These are phyloP conservation scores for Euspilapteryx auroguttella DNA, from an alignment of 2,888 invertebrate genomes.

Conservation along the genomic window DNA sequence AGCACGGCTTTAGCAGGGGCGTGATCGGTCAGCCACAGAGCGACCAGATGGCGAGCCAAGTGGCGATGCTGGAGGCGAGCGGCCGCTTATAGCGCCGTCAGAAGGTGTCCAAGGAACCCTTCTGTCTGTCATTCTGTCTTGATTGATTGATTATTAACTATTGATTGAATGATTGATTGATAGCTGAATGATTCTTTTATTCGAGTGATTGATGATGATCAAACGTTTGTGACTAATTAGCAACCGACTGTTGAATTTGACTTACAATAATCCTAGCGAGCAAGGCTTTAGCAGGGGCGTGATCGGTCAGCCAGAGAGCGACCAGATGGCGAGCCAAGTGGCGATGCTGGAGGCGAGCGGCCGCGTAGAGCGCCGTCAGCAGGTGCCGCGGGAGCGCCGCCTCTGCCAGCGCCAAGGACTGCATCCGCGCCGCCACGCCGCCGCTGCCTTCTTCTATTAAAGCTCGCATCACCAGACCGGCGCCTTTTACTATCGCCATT, in stretches of 20 bases:
- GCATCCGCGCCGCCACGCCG: constrained; percentile 93
- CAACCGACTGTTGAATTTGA: no score
- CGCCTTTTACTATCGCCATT: constrained; percentile 97
- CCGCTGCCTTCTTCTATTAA: constrained; percentile 96
- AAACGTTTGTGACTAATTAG: no score
- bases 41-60: constrained; percentile 87
- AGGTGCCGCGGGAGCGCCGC: constrained; percentile 94
- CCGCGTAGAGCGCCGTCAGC: constrained; percentile 88
- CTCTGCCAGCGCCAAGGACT: constrained; percentile 92
- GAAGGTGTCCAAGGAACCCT: no score
- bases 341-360: constrained; percentile 79
- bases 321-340: constrained; percentile 92
- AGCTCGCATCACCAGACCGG: constrained; percentile 95
- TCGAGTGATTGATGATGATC: no score
- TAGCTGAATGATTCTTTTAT: no score
- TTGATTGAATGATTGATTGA: no score
- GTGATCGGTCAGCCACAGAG: constrained; percentile 95
- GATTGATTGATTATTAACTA: no score
- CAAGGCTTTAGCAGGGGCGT: constrained; percentile 86
- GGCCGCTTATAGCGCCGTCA: constrained; percentile 90
- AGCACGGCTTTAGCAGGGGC: constrained; percentile 87
- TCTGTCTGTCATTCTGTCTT: no score
- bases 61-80: constrained; percentile 84
- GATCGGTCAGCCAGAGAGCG: constrained; percentile 94
- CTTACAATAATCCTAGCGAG: constrained; percentile 85